Percentiles rank a stretch among this genome's conserved stretches.
Conservation (phyloP, 2,888 invertebrate species). For the Cantharis rustica region DNA sequence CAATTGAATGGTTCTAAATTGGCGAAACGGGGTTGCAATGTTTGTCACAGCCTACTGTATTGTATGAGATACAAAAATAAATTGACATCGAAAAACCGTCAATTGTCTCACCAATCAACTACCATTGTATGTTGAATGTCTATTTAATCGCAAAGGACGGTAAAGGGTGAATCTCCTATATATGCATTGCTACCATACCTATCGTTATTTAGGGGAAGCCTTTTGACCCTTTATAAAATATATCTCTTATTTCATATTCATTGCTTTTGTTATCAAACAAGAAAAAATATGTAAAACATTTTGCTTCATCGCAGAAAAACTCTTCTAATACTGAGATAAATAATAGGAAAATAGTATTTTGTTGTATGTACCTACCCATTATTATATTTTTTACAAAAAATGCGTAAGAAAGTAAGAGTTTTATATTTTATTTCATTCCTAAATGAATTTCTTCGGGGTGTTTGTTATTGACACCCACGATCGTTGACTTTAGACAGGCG, state of each 20-base stretch:
- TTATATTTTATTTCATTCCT: conserved; percentile 41
- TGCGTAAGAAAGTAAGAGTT: neutral
- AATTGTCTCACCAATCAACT: conserved; percentile 58
- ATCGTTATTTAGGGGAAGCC: conserved; percentile 27
- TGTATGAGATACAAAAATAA: conserved; percentile 56
- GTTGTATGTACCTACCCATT: neutral
- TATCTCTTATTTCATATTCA: conserved; percentile 11
- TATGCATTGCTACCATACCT: conserved; percentile 18
- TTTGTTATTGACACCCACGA: conserved; percentile 41
- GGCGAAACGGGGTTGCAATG: conserved; percentile 49
- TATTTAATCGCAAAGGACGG: conserved; percentile 51
- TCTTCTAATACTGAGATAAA: neutral
- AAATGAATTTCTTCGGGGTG: conserved; percentile 43
- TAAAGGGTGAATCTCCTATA: conserved; percentile 44
- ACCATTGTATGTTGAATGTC: conserved; percentile 53
- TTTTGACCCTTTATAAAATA: conserved; percentile 19
- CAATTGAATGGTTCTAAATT: conserved; percentile 55
- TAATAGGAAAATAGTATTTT: neutral
- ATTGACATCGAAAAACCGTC: conserved; percentile 57
- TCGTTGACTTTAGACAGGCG: conserved; percentile 45
- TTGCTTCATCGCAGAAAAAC: no score
- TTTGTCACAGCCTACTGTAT: conserved; percentile 54
- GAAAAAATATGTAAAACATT: neutral
- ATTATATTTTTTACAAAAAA: neutral
- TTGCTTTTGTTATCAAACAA: neutral